Conservation (phyloP, 2,888 invertebrate genomes). For the Pyrocoelia pectoralis region DNA sequence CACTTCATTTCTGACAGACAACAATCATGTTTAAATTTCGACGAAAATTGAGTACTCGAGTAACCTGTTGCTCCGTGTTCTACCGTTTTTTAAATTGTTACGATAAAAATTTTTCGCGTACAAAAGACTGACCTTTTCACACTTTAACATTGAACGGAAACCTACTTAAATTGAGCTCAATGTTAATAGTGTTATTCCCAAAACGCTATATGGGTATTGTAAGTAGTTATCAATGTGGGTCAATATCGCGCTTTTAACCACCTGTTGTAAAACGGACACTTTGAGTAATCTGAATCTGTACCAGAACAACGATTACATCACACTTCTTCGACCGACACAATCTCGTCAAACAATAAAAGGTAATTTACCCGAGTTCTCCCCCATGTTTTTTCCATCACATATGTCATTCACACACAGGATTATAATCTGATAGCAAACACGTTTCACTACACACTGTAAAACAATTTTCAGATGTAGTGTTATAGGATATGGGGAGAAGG, state of each 20-base stretch:
- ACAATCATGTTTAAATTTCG: too few relatives aligned
- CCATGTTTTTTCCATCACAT: slow-evolving; percentile 12
- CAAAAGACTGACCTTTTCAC: too few relatives aligned
- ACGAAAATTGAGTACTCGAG: too few relatives aligned
- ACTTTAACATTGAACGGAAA: not conserved
- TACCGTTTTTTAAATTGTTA: too few relatives aligned
- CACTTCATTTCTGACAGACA: too few relatives aligned
- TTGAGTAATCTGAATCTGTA: not conserved
- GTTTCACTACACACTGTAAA: slow-evolving; percentile 42
- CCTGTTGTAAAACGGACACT: slow-evolving; percentile 25
- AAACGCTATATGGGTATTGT: slow-evolving; percentile 22
- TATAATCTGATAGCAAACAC: slow-evolving; percentile 37
- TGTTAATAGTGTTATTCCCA: slow-evolving; percentile 20
- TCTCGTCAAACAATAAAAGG: not conserved
- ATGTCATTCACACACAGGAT: slow-evolving; percentile 24
- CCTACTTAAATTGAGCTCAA: slow-evolving; percentile 16
- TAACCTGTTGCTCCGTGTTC: too few relatives aligned
- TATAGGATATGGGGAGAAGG: slow-evolving; percentile 45
- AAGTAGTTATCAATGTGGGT: slow-evolving; percentile 41
- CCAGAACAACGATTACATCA: not conserved
- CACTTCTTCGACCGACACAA: not conserved
- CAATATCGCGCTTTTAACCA: slow-evolving; percentile 44
- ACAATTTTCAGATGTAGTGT: slow-evolving; percentile 36
- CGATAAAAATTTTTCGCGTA: too few relatives aligned
- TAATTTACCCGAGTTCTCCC: not conserved